Conservation (phyloP, 1,140 invertebrate species). For the Gonatopus flavifemur region DNA sequence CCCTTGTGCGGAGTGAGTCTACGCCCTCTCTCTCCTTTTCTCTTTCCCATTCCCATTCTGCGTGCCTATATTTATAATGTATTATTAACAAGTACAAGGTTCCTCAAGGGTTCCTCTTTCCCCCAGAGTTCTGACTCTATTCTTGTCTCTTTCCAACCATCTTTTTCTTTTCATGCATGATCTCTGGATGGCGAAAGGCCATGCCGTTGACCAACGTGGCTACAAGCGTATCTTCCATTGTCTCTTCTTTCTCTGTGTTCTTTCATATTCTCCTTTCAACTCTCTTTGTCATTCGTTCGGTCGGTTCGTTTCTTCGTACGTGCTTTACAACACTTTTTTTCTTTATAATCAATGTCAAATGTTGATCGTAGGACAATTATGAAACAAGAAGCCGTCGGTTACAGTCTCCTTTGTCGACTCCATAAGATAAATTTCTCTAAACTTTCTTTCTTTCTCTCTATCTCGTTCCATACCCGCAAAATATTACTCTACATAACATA, state of each 20-base stretch:
- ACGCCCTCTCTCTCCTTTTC: neutral
- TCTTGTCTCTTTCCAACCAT: conserved; percentile 4
- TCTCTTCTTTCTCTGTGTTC: neutral
- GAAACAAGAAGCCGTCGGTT: too few relatives aligned
- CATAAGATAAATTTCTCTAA: too few relatives aligned
- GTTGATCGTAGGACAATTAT: too few relatives aligned
- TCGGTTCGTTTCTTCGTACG: conserved; percentile 12
- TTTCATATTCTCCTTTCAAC: neutral
- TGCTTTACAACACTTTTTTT: too few relatives aligned
- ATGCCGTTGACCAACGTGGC: neutral
- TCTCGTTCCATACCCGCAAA: too few relatives aligned
- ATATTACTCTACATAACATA: too few relatives aligned
- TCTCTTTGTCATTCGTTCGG: conserved; percentile 7
- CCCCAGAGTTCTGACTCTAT: conserved; percentile 5
- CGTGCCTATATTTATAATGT: conserved; percentile 57
- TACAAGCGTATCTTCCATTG: neutral
- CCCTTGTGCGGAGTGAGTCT: conserved; percentile 45
- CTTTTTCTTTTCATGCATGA: conserved; percentile 1
- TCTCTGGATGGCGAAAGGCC: neutral
- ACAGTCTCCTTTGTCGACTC: too few relatives aligned
- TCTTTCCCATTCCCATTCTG: conserved; percentile 25
- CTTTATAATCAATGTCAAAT: too few relatives aligned
- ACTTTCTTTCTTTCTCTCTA: too few relatives aligned
- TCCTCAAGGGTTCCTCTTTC: conserved; percentile 27
- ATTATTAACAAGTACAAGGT: conserved; percentile 54